phyloP scores from a whole-genome alignment of 2,888 invertebrate genomes.

The Rhabditoides inermis region DNA sequence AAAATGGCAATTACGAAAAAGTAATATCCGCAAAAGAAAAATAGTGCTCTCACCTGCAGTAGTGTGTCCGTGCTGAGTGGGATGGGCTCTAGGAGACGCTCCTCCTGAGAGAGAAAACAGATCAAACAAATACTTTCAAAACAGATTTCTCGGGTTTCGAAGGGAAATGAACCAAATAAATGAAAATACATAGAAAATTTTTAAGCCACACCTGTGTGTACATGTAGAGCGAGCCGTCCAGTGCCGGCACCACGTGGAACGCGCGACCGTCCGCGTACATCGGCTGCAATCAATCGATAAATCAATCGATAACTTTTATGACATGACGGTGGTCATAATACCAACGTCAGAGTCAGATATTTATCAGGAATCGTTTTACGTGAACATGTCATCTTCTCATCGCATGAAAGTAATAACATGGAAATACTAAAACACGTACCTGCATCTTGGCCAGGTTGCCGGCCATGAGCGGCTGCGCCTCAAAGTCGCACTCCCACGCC shows the following conservation, averaged over 20 bases:
- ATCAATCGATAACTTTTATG: too few relatives aligned
- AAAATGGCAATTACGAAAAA: too few relatives aligned
- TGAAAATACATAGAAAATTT: background rate
- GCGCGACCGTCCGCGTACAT: constrained; percentile 10
- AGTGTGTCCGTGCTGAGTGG: constrained; percentile 79
- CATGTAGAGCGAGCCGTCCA: constrained; percentile 82
- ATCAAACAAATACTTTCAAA: background rate
- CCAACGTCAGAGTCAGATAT: too few relatives aligned
- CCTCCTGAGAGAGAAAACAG: background rate
- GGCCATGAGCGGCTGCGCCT: constrained; percentile 14
- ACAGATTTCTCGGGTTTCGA: background rate
- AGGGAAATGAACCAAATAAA: background rate
- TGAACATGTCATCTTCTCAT: too few relatives aligned
- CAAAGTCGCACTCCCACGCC: constrained; percentile 18
- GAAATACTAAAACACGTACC: constrained; percentile 2
- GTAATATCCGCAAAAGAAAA: too few relatives aligned
- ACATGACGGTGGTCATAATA: constrained; percentile 1
- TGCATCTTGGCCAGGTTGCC: constrained; percentile 20
- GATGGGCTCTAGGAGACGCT: constrained; percentile 66
- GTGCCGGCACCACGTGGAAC: constrained; percentile 75
- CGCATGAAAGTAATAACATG: too few relatives aligned
- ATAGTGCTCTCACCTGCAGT: too few relatives aligned
- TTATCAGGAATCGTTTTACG: too few relatives aligned
- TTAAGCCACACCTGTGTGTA: constrained; percentile 10
- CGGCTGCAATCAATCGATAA: too few relatives aligned